Percentiles rank a stretch among this genome's conserved stretches.
These are phyloP conservation scores for Nannoperca obscura DNA, from an alignment of 2,797 vertebrate genomes.

Conservation along the genomic window DNA sequence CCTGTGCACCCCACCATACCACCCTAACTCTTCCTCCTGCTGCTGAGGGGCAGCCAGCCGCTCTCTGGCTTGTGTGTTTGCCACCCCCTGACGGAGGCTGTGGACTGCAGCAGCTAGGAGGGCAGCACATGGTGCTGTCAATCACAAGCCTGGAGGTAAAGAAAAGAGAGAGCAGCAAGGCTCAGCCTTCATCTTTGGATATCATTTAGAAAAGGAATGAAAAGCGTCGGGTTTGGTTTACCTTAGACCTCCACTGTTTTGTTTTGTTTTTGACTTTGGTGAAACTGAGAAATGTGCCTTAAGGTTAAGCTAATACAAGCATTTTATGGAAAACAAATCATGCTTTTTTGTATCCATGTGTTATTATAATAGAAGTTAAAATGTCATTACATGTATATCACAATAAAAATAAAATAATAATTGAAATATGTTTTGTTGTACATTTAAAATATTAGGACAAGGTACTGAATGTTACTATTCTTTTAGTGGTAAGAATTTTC, in stretches of 20 bases:
- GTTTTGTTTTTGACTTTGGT: conserved; percentile 52
- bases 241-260: conserved; percentile 48
- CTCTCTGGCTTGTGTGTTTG: conserved; percentile 77
- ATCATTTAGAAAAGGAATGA: conserved; percentile 67
- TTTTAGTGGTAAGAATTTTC: conserved; percentile 19
- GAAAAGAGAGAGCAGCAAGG: conserved; percentile 64
- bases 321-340: conserved; percentile 41
- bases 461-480: conserved; percentile 5
- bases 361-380: conserved; percentile 42
- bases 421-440: conserved; percentile 15
- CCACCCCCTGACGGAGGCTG: conserved; percentile 78
- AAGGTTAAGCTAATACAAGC: conserved; percentile 48
- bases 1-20: conserved; percentile 59
- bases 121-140: conserved; percentile 83
- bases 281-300: conserved; percentile 63
- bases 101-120: conserved; percentile 78
- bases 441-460: conserved; percentile 24
- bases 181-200: conserved; percentile 75
- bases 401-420: conserved; percentile 13
- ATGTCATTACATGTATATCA: neutral
- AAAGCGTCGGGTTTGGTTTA: conserved; percentile 59
- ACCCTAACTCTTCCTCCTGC: conserved; percentile 74
- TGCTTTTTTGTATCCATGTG: conserved; percentile 25
- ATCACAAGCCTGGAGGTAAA: conserved; percentile 79
- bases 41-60: conserved; percentile 70